Base-by-base conservation (phyloP, 2,888 invertebrate genomes). In the Tachina lurida region DNA sequence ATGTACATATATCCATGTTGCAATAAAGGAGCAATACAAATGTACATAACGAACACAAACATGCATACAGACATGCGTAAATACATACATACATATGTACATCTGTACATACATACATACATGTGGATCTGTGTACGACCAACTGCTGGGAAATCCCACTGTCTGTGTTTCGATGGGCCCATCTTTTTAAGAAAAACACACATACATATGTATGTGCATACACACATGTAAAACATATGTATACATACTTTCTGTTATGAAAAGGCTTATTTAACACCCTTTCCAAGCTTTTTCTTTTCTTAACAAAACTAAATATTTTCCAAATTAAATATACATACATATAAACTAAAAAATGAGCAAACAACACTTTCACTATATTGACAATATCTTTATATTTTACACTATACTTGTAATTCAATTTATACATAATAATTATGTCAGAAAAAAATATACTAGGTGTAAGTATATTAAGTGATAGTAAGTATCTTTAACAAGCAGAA, bases 351-450 rank as follows among this genome's bases (percentile, higher is more conserved):
- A 58, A 47, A 65, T 71, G 73, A 78, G 77, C 83, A 84, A 84
- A 84, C 78, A 87, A 88, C 91, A 91, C 91, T 91, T 91, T 91
- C 91, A 91, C 91, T 91, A 91, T 91, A 91, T 91, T 91, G 91
- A 91, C 91, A 91, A 91, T 91, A 91, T 91, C 91, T 91, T 91
- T 91, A 91, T 91, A 91, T 91, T 91, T 91, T 91, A 91, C 91
- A 91, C 91, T 91, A 91, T 91, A 91, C 90, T 91, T 89, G 88
- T 82, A 90, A 88, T 86, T 86, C 86, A 82, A 88, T 88, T 87
- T 91, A 90, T 90, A 91, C 31, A 81, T 73, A 75, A 84, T 73
- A 77, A 83, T 83, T 71, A 81, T 49, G 52, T n/a, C 41, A 62
- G 17, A 79, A 81, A 65, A 22, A 80, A 86, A 75, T 65, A 54